phyloP scores from a whole-genome alignment of 2,797 vertebrate genomes.

The Cottoperca gobio region DNA sequence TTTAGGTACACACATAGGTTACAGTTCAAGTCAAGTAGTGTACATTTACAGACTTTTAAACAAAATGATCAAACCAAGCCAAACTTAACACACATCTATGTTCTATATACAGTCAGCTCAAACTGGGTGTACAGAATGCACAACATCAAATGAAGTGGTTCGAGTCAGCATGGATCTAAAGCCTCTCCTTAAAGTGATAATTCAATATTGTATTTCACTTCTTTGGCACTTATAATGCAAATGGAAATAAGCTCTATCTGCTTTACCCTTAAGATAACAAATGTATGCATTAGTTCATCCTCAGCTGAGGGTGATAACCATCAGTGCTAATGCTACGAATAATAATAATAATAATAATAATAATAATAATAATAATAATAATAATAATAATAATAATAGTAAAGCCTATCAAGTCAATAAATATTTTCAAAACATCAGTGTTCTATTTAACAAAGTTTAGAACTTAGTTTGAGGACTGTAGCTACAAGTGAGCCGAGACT shows the following conservation, averaged over 20 bases:
- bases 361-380: background rate
- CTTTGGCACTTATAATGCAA: background rate
- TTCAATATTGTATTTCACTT: constrained; percentile 4
- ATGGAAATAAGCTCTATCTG: background rate
- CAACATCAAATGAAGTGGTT: background rate
- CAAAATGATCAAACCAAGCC: constrained; percentile 9
- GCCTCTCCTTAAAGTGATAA: background rate
- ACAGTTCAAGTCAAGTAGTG: constrained; percentile 2
- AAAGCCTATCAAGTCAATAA: background rate
- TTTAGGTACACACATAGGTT: constrained; percentile 28
- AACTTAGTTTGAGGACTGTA: background rate
- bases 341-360: background rate
- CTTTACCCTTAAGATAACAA: background rate
- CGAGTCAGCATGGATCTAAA: background rate
- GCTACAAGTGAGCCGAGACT: constrained; percentile 1
- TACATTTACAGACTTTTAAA: constrained; percentile 24
- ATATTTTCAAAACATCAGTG: background rate
- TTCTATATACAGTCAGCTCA: constrained; percentile 21
- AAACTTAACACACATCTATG: background rate
- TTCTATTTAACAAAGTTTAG: constrained; percentile 2
- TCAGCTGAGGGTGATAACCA: background rate
- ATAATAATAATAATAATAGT: background rate
- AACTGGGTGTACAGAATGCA: background rate
- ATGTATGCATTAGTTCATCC: background rate
- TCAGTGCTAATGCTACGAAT: background rate